Evolutionary conservation across 2,113 vertebrate species (phyloP).

Genomic region (Chionis minor): DNA sequence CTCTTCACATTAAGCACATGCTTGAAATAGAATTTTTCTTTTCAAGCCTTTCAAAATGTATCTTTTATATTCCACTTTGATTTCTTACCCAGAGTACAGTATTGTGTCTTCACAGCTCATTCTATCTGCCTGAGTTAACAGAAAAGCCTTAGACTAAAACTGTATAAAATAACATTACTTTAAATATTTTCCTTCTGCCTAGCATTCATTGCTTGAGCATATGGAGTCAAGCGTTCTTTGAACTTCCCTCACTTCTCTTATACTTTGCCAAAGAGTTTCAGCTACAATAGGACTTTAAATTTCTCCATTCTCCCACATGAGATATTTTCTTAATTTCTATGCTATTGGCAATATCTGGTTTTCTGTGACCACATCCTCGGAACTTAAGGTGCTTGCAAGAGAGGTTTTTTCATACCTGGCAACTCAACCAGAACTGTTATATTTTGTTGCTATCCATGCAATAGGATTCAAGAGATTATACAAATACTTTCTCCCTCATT

Average conservation of each 20-base stretch:
- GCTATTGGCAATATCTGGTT: neutral
- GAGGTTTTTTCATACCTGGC: neutral
- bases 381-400: neutral
- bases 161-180: neutral
- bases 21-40: neutral
- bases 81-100: neutral
- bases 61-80: neutral
- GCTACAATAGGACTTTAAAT: neutral
- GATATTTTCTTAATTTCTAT: neutral
- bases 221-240: neutral
- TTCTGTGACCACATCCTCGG: neutral
- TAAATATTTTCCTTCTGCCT: neutral
- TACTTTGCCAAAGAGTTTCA: neutral
- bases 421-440: neutral
- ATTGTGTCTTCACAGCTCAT: neutral
- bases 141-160: neutral
- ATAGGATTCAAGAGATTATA: neutral
- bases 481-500: neutral
- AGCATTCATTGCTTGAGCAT: neutral
- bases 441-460: neutral
- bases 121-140: neutral
- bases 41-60: neutral
- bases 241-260: neutral
- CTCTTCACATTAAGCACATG: neutral
- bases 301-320: neutral